Evolutionary conservation across 2,888 invertebrate genomes (phyloP).

Genomic region (Rugalucina vietnamica): DNA sequence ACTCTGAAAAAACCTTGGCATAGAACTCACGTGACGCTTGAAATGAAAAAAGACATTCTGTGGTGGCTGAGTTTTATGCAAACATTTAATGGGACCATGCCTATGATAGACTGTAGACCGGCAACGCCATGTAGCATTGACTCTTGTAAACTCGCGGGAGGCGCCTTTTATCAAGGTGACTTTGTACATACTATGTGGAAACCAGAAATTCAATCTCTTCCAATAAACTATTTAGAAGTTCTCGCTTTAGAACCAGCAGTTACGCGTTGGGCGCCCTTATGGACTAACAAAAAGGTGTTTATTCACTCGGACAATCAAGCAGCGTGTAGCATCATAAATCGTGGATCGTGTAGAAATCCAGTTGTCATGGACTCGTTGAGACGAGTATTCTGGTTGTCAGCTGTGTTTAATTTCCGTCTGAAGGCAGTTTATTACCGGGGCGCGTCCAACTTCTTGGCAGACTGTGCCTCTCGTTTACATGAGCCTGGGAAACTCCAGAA

Average conservation of each 20-base stretch:
- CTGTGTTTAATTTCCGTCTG: constrained; percentile 21
- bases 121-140: constrained; percentile 20
- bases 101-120: constrained; percentile 16
- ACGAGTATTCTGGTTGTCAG: constrained; percentile 15
- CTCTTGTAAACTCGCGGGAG: constrained; percentile 9
- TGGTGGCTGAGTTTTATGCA: constrained; percentile 25
- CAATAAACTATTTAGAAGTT: constrained; percentile 20
- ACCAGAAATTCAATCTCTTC: background rate
- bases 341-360: constrained; percentile 22
- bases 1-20: background rate
- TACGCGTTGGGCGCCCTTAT: background rate
- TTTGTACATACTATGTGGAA: background rate
- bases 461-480: background rate
- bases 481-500: background rate
- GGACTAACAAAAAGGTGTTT: constrained; percentile 10
- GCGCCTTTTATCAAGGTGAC: constrained; percentile 22
- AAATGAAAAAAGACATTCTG: constrained; percentile 19
- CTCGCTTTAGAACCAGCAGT: constrained; percentile 2
- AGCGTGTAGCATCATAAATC: constrained; percentile 37
- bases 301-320: constrained; percentile 23
- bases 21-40: constrained; percentile 3
- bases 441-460: background rate
- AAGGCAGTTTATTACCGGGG: constrained; percentile 21
- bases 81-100: constrained; percentile 22
- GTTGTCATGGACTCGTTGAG: constrained; percentile 22